Conservation (phyloP, 64 coral and sea anemone genomes). For the Stylophora pistillata region DNA sequence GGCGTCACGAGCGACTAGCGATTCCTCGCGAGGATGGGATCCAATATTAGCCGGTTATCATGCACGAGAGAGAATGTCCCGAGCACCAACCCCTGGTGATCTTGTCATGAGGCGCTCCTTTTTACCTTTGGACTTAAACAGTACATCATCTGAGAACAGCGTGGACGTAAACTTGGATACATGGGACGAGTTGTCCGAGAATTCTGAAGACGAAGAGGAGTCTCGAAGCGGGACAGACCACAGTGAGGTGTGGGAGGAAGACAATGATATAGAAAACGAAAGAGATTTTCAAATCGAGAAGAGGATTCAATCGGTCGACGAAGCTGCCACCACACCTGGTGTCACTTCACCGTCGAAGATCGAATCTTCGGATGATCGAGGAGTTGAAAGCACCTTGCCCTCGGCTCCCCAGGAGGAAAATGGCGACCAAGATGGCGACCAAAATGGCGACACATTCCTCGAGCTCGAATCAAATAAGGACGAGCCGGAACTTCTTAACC, state of each 20-base stretch:
- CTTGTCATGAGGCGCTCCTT: constrained; percentile 78
- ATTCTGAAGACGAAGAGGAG: not conserved
- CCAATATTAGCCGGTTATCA: constrained; percentile 93
- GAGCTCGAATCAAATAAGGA: constrained; percentile 70
- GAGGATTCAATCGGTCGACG: not conserved
- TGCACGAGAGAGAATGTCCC: constrained; percentile 81
- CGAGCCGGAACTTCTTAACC: constrained; percentile 62
- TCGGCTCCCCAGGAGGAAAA: not conserved
- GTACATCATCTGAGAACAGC: constrained; percentile 90
- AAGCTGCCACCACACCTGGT: not conserved
- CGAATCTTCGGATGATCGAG: not conserved
- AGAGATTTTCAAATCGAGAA: not conserved
- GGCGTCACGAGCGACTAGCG: constrained; percentile 52
- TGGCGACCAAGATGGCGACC: constrained; percentile 5
- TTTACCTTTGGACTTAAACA: constrained; percentile 89
- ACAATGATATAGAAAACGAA: not conserved
- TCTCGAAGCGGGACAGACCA: constrained; percentile 16
- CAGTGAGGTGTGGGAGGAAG: not conserved
- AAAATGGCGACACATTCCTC: not conserved
- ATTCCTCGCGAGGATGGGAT: constrained; percentile 86
- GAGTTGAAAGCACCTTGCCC: not conserved
- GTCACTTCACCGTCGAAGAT: not conserved
- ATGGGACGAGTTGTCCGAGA: constrained; percentile 66
- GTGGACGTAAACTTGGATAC: constrained; percentile 44
- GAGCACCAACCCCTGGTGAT: constrained; percentile 56